phyloP scores from a whole-genome alignment of 2,888 invertebrate genomes.

The Idaea dimidiata region DNA sequence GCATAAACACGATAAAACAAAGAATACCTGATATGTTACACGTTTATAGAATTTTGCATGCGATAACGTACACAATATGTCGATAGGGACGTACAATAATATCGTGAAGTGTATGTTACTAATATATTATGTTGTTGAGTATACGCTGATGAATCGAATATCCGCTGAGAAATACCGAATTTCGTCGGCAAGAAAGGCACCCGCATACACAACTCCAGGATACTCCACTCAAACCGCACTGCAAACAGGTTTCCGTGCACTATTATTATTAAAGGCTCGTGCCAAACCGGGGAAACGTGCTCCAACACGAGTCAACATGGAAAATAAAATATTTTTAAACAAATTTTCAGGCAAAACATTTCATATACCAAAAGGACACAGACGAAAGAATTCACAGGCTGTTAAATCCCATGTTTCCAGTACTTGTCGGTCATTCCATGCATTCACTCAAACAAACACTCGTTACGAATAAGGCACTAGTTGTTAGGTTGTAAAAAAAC shows the following conservation, averaged over 20 bases:
- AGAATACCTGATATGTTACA: conserved; percentile 22
- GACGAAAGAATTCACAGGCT: conserved; percentile 60
- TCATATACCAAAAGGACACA: conserved; percentile 75
- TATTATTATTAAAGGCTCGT: conserved; percentile 80
- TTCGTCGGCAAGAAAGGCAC: conserved; percentile 64
- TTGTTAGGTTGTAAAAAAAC: conserved; percentile 57
- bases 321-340: conserved; percentile 46
- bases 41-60: conserved; percentile 22
- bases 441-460: conserved; percentile 75
- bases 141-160: conserved; percentile 30
- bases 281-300: conserved; percentile 73
- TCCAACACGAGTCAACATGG: conserved; percentile 62
- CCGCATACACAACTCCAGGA: conserved; percentile 71
- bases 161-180: conserved; percentile 40
- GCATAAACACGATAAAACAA: conserved; percentile 23
- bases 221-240: conserved; percentile 72
- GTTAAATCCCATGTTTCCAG: conserved; percentile 56
- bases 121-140: neutral
- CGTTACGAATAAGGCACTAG: conserved; percentile 73
- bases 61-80: conserved; percentile 27
- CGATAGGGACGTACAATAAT: conserved; percentile 25
- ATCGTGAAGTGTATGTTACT: conserved; percentile 11
- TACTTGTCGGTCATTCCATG: conserved; percentile 62
- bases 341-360: conserved; percentile 42
- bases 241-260: conserved; percentile 78